Evolutionary conservation across 2,888 invertebrate species (phyloP), one percentile per base, ranked within the genome.

Genomic region (Torymus auratus): DNA sequence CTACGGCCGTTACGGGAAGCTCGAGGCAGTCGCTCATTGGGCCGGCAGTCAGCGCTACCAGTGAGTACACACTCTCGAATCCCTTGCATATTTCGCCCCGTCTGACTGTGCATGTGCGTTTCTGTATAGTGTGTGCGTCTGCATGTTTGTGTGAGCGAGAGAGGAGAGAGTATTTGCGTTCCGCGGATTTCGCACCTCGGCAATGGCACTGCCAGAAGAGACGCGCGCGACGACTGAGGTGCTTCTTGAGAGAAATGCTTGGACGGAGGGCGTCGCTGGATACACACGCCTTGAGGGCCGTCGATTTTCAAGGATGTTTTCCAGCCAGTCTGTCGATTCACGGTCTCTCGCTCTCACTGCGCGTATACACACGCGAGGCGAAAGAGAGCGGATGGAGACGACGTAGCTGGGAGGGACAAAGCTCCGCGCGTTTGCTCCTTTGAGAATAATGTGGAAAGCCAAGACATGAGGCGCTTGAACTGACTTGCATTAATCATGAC

Each of bases 11-110:
- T 87, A 90, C 89, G 80, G 87, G 88, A 82, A 89, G 88, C 58
- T 88, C 89, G 84, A 89, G 86, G 87, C 87, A 89, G 88, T 90
- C 94, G 87, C 94, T 94, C 86, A 93, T 94, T 80, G 95, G 94
- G 83, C 95, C 95, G 55, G 95, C 94, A 92, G 95, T 95, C 87
- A 95, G 95, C 92, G 95, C 95, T 87, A 94, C 95, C 91, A 94
- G 95, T 95, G 93, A 95, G 95, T 94, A 88, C 81, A 84, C 84
- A 52, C 53, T 53, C 70, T 55, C 72, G 74, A 73, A 78, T 62
- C 68, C 61, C 60, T 17, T 23, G 61, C 53, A 64, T 73, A 17
- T 68, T 67, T 71, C 62, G 52, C 13, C 28, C n/a, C 17, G 17
- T 15, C 15, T 56, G 11, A 41, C 41, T 41, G 41, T 7, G 41